phyloP scores from a whole-genome alignment of 1,140 invertebrate genomes.

The Zophobas atratus region DNA sequence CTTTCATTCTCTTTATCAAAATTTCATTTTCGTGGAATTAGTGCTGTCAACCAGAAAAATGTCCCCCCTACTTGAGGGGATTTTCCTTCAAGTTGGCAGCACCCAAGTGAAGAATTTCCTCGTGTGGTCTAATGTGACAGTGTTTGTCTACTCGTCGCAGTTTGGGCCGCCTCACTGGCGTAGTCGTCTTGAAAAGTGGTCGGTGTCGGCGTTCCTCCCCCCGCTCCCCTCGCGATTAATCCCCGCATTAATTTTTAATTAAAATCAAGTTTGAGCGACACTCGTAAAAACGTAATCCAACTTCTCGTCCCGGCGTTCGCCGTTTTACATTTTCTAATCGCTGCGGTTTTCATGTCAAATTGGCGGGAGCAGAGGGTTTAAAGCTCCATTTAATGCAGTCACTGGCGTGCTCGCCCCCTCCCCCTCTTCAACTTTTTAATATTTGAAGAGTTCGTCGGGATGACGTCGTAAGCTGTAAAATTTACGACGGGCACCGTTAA shows the following conservation, averaged over 20 bases:
- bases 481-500: constrained; percentile 35
- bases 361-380: constrained; percentile 29
- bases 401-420: neutral
- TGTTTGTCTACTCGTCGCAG: too few species aligned
- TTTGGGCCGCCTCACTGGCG: too few species aligned
- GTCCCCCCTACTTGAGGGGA: too few species aligned
- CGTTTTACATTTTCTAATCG: constrained; percentile 41
- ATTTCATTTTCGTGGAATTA: too few species aligned
- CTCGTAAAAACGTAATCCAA: constrained; percentile 36
- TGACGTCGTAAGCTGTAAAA: constrained; percentile 42
- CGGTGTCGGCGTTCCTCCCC: too few species aligned
- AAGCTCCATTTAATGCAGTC: constrained; percentile 39
- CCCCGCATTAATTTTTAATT: constrained; percentile 35
- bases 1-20: too few species aligned
- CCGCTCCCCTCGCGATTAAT: neutral
- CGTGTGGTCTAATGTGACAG: too few species aligned
- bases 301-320: constrained; percentile 11
- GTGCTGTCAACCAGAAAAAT: too few species aligned
- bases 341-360: constrained; percentile 40
- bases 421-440: constrained; percentile 29
- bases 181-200: too few species aligned
- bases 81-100: too few species aligned
- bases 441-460: constrained; percentile 30
- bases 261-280: constrained; percentile 26
- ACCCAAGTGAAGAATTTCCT: too few species aligned